phyloP scores from a whole-genome alignment of 2,888 invertebrate genomes.

The Vannuccia rotundouncinata region DNA sequence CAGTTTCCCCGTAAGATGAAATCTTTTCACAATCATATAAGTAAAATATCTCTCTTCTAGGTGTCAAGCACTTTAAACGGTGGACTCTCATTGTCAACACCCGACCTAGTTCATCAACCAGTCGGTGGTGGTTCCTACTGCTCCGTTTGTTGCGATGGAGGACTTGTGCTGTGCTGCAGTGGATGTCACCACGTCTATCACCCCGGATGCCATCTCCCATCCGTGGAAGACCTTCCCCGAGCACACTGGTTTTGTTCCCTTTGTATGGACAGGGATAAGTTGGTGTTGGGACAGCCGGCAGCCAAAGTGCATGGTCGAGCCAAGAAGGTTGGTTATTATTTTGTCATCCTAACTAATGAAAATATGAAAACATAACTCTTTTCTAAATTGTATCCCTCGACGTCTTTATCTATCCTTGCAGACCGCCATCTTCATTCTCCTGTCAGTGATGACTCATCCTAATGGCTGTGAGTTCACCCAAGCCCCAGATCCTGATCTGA shows the following conservation, averaged over 20 bases:
- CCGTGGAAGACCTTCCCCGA: neutral
- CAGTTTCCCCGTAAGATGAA: too few species aligned
- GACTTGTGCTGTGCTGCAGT: constrained; percentile 22
- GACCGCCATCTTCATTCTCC: too few species aligned
- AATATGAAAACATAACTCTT: too few species aligned
- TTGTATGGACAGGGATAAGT: neutral
- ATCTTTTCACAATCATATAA: too few species aligned
- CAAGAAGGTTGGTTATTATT: too few species aligned
- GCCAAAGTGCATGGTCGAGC: neutral
- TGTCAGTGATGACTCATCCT: too few species aligned
- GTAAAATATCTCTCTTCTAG: neutral
- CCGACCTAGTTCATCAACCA: neutral
- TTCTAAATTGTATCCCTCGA: too few species aligned
- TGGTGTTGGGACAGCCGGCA: neutral
- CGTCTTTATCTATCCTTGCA: too few species aligned
- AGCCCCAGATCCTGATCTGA: too few species aligned
- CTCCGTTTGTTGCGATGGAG: constrained; percentile 9
- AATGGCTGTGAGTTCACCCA: too few species aligned
- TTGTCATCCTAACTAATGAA: too few species aligned
- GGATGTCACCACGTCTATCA: constrained; percentile 18
- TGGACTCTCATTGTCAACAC: neutral
- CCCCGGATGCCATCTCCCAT: constrained; percentile 23
- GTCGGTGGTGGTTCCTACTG: constrained; percentile 46
- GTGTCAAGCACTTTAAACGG: neutral
- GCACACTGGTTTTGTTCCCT: neutral